A percentile compares a stretch with the other conserved stretches of the same genome.
Conservation (phyloP, 1,140 invertebrate genomes). For the Meloidogyne chitwoodi region DNA sequence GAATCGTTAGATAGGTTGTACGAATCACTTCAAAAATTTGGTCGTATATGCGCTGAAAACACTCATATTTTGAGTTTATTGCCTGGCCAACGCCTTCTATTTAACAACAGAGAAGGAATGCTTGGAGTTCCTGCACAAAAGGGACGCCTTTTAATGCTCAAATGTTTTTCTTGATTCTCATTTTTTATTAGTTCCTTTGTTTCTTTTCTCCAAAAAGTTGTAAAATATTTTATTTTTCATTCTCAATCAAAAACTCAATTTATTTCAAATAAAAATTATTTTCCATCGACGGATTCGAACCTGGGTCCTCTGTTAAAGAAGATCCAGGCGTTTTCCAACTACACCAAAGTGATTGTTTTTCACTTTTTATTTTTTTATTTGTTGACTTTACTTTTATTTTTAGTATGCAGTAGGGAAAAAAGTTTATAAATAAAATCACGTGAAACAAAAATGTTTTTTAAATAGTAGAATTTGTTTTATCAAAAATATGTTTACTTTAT, state of each 20-base stretch:
- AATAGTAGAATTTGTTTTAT: background rate
- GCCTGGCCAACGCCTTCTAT: constrained; percentile 36
- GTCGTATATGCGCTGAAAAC: constrained; percentile 30
- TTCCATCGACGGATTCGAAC: background rate
- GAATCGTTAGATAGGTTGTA: constrained; percentile 37
- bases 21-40: constrained; percentile 35
- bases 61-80: constrained; percentile 10
- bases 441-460: background rate
- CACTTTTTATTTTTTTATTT: no score
- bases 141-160: constrained; percentile 24
- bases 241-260: background rate
- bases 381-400: background rate
- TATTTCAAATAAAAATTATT: background rate
- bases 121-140: constrained; percentile 34
- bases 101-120: constrained; percentile 32
- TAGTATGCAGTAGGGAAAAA: background rate
- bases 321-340: no score
- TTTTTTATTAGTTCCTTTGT: background rate
- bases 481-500: background rate
- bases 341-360: background rate
- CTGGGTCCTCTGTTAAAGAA: no score
- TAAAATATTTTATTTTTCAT: no score
- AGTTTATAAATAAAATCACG: background rate
- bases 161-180: constrained; percentile 19
- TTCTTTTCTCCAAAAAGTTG: background rate